Evolutionary conservation across 2,113 vertebrate genomes (phyloP), one percentile per base, ranked within the genome.

Genomic region (Phoenicopterus ruber): DNA sequence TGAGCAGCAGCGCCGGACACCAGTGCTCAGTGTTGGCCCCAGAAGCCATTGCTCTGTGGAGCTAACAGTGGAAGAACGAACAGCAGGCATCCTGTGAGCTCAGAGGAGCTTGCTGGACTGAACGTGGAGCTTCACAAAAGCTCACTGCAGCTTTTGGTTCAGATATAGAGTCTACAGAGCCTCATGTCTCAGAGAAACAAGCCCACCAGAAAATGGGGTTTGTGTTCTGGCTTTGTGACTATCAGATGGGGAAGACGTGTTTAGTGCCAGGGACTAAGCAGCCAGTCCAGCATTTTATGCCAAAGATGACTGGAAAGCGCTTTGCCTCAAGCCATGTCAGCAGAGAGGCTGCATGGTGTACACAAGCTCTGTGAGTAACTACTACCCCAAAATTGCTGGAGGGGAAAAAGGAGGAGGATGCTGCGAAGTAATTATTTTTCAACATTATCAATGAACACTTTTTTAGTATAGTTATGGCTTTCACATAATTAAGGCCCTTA

Each of bases 171-270:
- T 28, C 63, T 81, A 77, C 38, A 28, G 5, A 59, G 69, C 76
- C 69, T 94, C 80, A 76, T 93, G 79, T n/a, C 83, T 89, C 50
- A 49, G 80, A 66, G 52, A 91, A 93, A 80, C 38, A n/a, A 90
- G 44, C 44, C 84, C 93, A 77, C 44, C 22, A 44, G 71, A 80
- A 92, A 91, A 86, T 5, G 38, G 61, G 29, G 28, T 11, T 57
- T 58, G 42, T 80, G 18, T 58, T 69, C 50, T 62, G 77, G 69
- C 69, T 76, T 44, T 54, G 59, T 65, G 65, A 50, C 3, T 86
- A 73, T 88, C 81, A 42, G 62, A 78, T 74, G 59, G 36, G 18
- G n/a, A 77, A 80, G 86, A 76, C 1, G 1, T 3, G 3, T 66
- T 65, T 66, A 52, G 71, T 88, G 74, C 65, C 84, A 91, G 52